Base-by-base conservation (phyloP, 2,113 vertebrate genomes). In the Petromus typicus region DNA sequence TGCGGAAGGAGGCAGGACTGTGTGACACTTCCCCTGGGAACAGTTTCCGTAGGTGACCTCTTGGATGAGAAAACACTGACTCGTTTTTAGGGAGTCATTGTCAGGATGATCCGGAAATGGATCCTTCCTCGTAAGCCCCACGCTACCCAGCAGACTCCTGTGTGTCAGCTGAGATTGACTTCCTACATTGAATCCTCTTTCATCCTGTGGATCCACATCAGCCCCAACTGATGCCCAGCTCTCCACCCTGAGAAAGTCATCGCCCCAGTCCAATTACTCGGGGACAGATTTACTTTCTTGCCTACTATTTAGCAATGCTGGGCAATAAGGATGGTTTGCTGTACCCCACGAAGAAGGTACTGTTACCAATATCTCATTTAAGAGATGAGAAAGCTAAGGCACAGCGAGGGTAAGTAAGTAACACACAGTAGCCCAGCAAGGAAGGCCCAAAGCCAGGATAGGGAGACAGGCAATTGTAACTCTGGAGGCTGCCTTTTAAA, bases 321-420 rank as follows among this genome's bases (percentile, higher is more conserved):
- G 1, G 16, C 25, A 5, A 4, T 13, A 32, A 61, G 8, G 69
- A 34, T 1, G 2, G 43, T 12, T 13, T 8, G 3, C 5, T 0
- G 16, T 13, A 6, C 3, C 12, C 25, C 40, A 3, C 0, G 23
- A 59, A 45, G 67, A 54, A 59, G 34, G 5, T 13, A 5, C 25
- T 40, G 10, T 56, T 48, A 83, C 17, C 48, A 22, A 23, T 10
- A 14, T 32, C 79, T 56, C 37, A 48, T n/a, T 82, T 32, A 51
- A 64, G 22, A 64, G 27, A 22, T 25, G 81, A 54, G 73, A n/a
- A 48, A 61, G 86, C n/a, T n/a, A 4, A 71, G 73, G 56, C 30
- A 17, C 80, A 43, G 78, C 45, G 9, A 82, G 34, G 61, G n/a
- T 25, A 22, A 37, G 30, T 30, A 34, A 90, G 43, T 10, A 9